Base-by-base conservation (phyloP, 1,140 invertebrate genomes). In the Pogonus chalceus region DNA sequence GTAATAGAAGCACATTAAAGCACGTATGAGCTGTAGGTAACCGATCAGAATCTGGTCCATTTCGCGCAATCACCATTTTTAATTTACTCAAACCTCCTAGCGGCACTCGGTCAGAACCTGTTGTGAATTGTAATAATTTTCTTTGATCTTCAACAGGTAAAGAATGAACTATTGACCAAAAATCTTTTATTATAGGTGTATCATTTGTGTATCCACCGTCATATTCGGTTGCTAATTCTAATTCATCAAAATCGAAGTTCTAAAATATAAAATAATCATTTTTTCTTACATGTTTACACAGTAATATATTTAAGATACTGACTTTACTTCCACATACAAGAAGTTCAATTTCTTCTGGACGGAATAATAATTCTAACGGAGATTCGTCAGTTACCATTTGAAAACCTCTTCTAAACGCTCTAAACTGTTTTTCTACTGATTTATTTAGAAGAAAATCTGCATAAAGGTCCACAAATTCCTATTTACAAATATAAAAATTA, bases 141-240 rank as follows among this genome's bases (percentile, higher is more conserved):
- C 91, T 81, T 71, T 97, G 95, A 57, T 92, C 83, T 62, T 91
- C 87, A 1, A 84, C 59, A 0, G 82, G 73, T 46, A 98, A 74
- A 20, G 82, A 80, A 68, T 96, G 90, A n/a, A 96, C 95, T 22
- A 96, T 86, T 56, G 84, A 82, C 96, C 96, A 98, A 69, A 98
- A 98, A 63, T 91, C 79, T 62, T 84, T 81, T 50, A 98, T 90
- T 0, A 88, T 87, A 63, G 83, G 82, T 54, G 93, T 88, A 10
- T 89, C 81, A 0, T 80, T 71, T 4, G 84, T 84, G 67, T 95
- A 98, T 26, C 92, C 93, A 49, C 86, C 87, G 64, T 96, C 94
- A 69, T 98, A 98, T 65, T 91, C 86, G 0, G 92, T 91, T 21
- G 90, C 87, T 64, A 90, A 80, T 68, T 96, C 90, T 43, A 97